Evolutionary conservation across 1,140 invertebrate genomes (phyloP).

Genomic region (Gonioctena quinquepunctata): DNA sequence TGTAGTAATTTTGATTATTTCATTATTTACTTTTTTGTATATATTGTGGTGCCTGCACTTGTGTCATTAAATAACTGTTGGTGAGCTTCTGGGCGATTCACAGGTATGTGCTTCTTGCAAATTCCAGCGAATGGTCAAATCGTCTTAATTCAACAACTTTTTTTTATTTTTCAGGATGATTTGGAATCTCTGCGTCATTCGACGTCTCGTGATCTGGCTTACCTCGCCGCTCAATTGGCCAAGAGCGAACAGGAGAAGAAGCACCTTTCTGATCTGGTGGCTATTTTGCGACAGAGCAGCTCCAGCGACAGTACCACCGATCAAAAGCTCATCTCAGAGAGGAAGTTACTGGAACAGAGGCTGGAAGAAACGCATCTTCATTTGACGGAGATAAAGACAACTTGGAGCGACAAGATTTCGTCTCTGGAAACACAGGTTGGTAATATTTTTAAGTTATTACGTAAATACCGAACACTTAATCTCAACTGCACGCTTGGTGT

Average conservation of each 20-base stretch:
- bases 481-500: too few species aligned
- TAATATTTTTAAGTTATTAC: slow-evolving; percentile 27
- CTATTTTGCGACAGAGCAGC: slow-evolving; percentile 64
- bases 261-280: slow-evolving; percentile 69
- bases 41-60: neutral
- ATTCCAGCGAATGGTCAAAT: neutral
- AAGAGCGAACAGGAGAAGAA: slow-evolving; percentile 66
- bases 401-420: slow-evolving; percentile 86
- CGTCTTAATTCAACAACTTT: neutral
- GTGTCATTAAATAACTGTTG: slow-evolving; percentile 18
- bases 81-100: slow-evolving; percentile 33
- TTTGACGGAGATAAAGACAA: slow-evolving; percentile 84
- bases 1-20: too few species aligned
- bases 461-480: too few species aligned
- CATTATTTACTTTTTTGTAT: too few species aligned
- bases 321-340: slow-evolving; percentile 65
- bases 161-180: slow-evolving; percentile 63
- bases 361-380: slow-evolving; percentile 83
- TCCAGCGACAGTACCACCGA: slow-evolving; percentile 59
- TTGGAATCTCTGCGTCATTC: slow-evolving; percentile 68
- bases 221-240: slow-evolving; percentile 63
- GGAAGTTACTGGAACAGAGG: slow-evolving; percentile 72
- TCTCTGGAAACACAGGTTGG: slow-evolving; percentile 80
- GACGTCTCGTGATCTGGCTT: slow-evolving; percentile 64
- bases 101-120: slow-evolving; percentile 47